Base-by-base conservation (phyloP, 2,113 vertebrate species). In the Amblyopsis rosae region DNA sequence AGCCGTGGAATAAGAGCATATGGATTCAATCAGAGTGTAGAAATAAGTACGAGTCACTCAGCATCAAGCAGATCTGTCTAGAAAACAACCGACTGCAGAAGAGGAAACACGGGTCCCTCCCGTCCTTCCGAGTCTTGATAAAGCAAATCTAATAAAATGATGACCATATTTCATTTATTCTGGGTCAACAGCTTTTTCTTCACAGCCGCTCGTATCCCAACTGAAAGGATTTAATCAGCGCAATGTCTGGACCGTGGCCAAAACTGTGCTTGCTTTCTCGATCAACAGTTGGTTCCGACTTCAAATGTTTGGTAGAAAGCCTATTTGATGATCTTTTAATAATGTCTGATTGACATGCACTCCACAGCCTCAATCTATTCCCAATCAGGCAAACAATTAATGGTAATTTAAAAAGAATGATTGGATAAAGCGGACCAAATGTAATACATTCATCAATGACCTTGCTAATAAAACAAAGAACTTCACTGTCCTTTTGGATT, bases 361-460 rank as follows among this genome's bases (percentile, higher is more conserved):
- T 64, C 70, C 71, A 80, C 70, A 3, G 67, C 70, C 65, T 82
- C 77, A 67, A 82, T 86, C 76, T 73, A 76, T 73, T 54, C 61
- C 64, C 70, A 79, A 82, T 79, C 78, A 82, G 61, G 57, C 11
- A 41, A 45, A 12, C 65, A 72, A 67, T 75, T 80, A 69, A 80
- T 74, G 65, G 62, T 85, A 84, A 84, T 80, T 82, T 68, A 72
- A 82, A 75, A 19, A 59, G 73, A 84, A 79, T 74, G 77, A 79
- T 74, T 78, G 73, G 75, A 79, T 12, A 67, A n/a, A 46, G 59
- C 35, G 11, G 15, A 17, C 12, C 10, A 41, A 15, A 35, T 12
- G 9, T 9, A 12, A 51, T 51, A 51, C 49, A 51, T 51, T 73
- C 46, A 62, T 59, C 56, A 58, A 61, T 77, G 74, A 83, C 84